These are phyloP conservation scores for Xanthostigma xanthostigma DNA, from an alignment of 2,888 invertebrate species.

Conservation along the genomic window DNA sequence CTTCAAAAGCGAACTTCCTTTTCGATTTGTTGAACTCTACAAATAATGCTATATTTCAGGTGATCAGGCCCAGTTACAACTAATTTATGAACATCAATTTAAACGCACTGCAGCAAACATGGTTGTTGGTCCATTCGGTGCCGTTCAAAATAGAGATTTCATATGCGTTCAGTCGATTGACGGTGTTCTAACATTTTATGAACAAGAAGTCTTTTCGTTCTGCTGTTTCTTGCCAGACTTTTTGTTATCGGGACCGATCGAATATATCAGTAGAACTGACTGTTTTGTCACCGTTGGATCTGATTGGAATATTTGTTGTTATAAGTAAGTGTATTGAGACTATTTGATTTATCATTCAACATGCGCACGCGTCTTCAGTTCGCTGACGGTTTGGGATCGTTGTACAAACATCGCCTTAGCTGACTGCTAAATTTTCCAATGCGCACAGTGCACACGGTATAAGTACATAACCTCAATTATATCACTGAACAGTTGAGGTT, in stretches of 20 bases:
- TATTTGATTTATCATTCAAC: constrained; percentile 1
- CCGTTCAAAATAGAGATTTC: constrained; percentile 68
- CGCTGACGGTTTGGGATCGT: too few relatives aligned
- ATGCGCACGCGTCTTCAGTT: too few relatives aligned
- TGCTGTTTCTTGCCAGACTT: constrained; percentile 65
- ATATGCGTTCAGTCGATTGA: constrained; percentile 84
- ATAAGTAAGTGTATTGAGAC: constrained; percentile 45
- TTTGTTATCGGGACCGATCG: constrained; percentile 71
- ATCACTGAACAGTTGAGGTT: too few relatives aligned
- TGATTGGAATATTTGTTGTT: constrained; percentile 72
- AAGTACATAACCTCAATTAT: too few relatives aligned
- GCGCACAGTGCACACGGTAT: too few relatives aligned
- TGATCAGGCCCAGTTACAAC: constrained; percentile 49
- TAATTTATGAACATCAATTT: constrained; percentile 69
- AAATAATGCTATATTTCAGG: constrained; percentile 31
- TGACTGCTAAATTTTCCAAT: too few relatives aligned
- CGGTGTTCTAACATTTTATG: constrained; percentile 77
- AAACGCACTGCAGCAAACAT: constrained; percentile 62
- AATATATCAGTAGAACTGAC: constrained; percentile 67
- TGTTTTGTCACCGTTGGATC: constrained; percentile 71
- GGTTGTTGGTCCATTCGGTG: constrained; percentile 75
- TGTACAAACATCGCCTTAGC: constrained; percentile 23
- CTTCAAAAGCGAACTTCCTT: too few relatives aligned
- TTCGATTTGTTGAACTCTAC: too few relatives aligned
- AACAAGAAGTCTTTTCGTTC: constrained; percentile 82